A percentile compares a stretch with the other conserved stretches of the same genome.
Evolutionary conservation across 2,797 vertebrate genomes (phyloP).

Genomic region (Ptychadena robeensis): DNA sequence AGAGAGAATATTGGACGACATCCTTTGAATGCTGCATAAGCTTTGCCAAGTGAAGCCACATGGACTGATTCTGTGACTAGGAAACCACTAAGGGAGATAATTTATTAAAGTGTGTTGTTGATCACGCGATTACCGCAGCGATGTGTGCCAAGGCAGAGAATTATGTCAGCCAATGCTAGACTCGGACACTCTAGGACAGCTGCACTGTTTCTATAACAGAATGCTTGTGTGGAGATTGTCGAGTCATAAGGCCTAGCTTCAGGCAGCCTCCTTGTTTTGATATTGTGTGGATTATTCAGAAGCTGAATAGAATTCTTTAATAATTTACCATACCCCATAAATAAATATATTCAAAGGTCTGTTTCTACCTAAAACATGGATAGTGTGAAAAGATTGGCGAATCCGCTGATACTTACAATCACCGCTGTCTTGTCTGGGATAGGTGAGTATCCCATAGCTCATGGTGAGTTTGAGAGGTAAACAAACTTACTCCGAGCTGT

Average conservation of each 20-base stretch:
- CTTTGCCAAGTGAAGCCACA: constrained; percentile 1
- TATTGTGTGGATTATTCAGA: neutral
- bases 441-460: no score
- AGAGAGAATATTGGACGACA: neutral
- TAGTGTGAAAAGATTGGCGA: no score
- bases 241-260: neutral
- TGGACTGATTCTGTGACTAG: constrained; percentile 6
- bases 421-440: no score
- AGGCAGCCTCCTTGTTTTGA: neutral
- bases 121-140: constrained; percentile 27
- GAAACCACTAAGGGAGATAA: constrained; percentile 31
- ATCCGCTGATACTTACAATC: no score
- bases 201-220: neutral
- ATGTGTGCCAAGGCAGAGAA: constrained; percentile 22
- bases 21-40: neutral
- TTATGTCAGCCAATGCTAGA: constrained; percentile 4
- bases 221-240: neutral
- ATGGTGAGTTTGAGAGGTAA: no score
- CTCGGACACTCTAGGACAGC: constrained; percentile 18
- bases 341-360: no score
- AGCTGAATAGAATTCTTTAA: neutral
- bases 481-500: no score
- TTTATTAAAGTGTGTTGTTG: constrained; percentile 30
- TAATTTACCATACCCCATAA: no score
- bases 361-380: no score